Evolutionary conservation across 2,797 vertebrate species (phyloP).

Genomic region (Monodelphis domestica): DNA sequence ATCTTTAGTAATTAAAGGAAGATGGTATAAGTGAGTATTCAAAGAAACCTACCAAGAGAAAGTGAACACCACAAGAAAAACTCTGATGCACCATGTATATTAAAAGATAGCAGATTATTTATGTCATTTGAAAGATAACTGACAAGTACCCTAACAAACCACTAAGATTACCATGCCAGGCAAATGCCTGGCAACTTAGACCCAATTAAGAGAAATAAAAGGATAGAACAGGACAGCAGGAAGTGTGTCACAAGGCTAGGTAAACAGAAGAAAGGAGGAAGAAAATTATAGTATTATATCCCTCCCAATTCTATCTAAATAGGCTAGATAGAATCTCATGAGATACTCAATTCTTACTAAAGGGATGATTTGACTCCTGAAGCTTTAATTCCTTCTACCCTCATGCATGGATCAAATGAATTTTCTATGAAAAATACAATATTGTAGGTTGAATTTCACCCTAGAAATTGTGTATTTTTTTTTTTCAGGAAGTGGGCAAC

Average conservation of each 20-base stretch:
- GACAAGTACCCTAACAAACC: background rate
- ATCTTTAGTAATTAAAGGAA: background rate
- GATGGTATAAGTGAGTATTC: background rate
- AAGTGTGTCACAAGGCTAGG: background rate
- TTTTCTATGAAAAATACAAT: conserved; percentile 1
- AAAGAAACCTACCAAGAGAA: background rate
- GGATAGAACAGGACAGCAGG: background rate
- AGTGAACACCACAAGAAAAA: background rate
- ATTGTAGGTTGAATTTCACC: conserved; percentile 2
- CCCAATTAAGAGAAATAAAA: background rate
- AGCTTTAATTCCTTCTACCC: conserved; percentile 17
- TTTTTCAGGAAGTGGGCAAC: background rate
- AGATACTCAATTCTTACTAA: conserved; percentile 6
- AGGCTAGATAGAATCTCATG: conserved; percentile 32
- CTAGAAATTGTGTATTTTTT: conserved; percentile 15
- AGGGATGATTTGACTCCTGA: conserved; percentile 45
- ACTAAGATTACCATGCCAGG: background rate
- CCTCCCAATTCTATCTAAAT: background rate
- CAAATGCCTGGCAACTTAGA: background rate
- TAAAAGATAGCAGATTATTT: background rate
- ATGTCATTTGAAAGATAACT: background rate
- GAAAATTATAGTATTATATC: background rate
- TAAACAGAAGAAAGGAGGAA: background rate
- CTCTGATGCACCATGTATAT: background rate
- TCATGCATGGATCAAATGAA: background rate